phyloP scores from a whole-genome alignment of 2,113 vertebrate genomes.

The Recurvirostra avosetta region DNA sequence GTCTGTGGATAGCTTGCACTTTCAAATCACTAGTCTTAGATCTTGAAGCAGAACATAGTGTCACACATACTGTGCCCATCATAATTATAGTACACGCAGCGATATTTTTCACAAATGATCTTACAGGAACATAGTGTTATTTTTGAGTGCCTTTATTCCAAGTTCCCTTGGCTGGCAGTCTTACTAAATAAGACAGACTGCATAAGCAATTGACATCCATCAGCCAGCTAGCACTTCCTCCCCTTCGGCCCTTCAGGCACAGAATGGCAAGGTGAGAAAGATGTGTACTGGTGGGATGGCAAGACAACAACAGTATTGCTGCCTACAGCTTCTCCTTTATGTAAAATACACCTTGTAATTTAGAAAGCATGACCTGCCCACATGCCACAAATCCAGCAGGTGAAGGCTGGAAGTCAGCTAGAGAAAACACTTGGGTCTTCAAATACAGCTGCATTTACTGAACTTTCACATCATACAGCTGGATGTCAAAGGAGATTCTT shows the following conservation, averaged over 20 bases:
- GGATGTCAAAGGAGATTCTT: neutral
- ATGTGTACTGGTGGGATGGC: neutral
- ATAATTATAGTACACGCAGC: neutral
- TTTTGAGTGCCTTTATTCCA: neutral
- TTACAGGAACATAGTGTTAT: neutral
- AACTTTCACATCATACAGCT: neutral
- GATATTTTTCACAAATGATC: neutral
- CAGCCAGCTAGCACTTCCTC: neutral
- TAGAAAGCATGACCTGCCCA: neutral
- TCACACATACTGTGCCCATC: neutral
- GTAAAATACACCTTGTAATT: neutral
- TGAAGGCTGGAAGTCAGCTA: neutral
- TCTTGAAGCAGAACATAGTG: neutral
- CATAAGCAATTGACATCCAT: neutral
- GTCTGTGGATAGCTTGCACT: neutral
- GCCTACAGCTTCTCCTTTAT: neutral
- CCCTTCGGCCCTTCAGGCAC: neutral
- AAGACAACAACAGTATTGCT: neutral
- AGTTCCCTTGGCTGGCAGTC: neutral
- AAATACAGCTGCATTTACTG: neutral
- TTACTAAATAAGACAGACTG: neutral
- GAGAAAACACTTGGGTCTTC: neutral
- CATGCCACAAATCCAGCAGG: neutral
- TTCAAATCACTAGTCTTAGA: neutral
- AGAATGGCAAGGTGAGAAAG: neutral